Evolutionary conservation across 2,797 vertebrate genomes (phyloP), one percentile per base, ranked within the genome.

Genomic region (Petrocephalus sullivani): DNA sequence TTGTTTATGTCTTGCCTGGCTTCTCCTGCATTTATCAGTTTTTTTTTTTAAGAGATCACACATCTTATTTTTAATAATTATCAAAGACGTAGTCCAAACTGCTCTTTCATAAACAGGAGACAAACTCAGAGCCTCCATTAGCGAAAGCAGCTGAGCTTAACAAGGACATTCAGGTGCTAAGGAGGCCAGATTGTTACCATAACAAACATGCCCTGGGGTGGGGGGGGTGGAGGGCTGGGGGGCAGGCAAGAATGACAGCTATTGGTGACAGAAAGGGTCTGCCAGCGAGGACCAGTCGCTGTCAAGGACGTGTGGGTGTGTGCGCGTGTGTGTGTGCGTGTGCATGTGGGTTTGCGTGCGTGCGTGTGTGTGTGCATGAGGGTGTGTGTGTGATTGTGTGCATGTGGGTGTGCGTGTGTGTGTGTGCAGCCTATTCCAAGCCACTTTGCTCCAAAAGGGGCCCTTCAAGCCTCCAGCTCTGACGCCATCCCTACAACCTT

Each of bases 391-490:
- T 0, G 51, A n/a, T n/a, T n/a, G 60, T 6, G 67, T 16, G 67
- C 23, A 16, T 21, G 56, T 41, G 57, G 58, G 46, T 28, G 0
- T 28, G 28, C 28, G 61, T 10, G 83, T 4, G 54, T 9, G 7
- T 1, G 8, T 0, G 51, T 19, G 46, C 19, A 88, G 1, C 5
- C 58, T 49, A 3, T 54, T 82, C 82, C 82, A 88, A 85, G 83
- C 86, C 51, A 54, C 89, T n/a, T 14, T 14, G 54, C 23, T 78
- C 81, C 83, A 87, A 41, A 33, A 88, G 87, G 54, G 86, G 83
- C 83, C 89, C 89, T 88, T 89, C 87, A 89, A 81, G 53, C 81
- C 41, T 49, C 61, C 41, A 89, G 57, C 37, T 12, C 37, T 41
- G 16, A 41, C 0, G 2, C 16, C 71, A 75, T 16, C 33, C 54